A percentile compares a stretch with the other conserved stretches of the same genome.
Evolutionary conservation across 2,888 invertebrate species (phyloP).

Genomic region (Mactromeris polynyma): DNA sequence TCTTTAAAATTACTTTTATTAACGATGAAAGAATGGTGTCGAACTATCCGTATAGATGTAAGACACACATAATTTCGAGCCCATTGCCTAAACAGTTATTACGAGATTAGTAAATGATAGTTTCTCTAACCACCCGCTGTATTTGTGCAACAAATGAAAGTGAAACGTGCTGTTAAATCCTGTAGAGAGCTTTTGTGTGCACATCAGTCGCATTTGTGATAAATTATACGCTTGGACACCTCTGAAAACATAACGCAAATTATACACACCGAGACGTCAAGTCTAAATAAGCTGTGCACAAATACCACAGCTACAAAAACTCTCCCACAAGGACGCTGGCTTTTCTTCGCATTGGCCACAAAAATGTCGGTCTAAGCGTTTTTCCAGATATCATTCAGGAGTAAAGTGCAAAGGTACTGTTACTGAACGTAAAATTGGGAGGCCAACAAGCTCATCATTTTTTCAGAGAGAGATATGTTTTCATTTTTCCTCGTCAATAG

Average conservation of each 20-base stretch:
- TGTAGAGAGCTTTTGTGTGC: not conserved
- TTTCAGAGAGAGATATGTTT: too few relatives aligned
- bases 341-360: not conserved
- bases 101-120: too few relatives aligned
- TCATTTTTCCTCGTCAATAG: too few relatives aligned
- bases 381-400: not conserved
- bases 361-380: not conserved
- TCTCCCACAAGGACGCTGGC: too few relatives aligned
- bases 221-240: constrained; percentile 7
- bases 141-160: constrained; percentile 9
- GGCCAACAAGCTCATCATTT: too few relatives aligned
- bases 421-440: too few relatives aligned
- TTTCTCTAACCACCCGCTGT: not conserved
- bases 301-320: too few relatives aligned
- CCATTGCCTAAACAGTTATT: too few relatives aligned
- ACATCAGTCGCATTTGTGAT: not conserved
- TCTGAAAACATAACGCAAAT: not conserved
- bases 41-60: too few relatives aligned
- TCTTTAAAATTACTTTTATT: too few relatives aligned
- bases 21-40: too few relatives aligned
- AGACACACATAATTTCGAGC: too few relatives aligned
- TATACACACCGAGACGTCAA: not conserved
- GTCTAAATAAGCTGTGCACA: not conserved
- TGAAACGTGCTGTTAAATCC: not conserved
- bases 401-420: not conserved